Percentiles rank a stretch among this genome's conserved stretches.
These are phyloP conservation scores for Bothrops jararaca DNA, from an alignment of 2,113 vertebrate genomes.

Conservation along the genomic window DNA sequence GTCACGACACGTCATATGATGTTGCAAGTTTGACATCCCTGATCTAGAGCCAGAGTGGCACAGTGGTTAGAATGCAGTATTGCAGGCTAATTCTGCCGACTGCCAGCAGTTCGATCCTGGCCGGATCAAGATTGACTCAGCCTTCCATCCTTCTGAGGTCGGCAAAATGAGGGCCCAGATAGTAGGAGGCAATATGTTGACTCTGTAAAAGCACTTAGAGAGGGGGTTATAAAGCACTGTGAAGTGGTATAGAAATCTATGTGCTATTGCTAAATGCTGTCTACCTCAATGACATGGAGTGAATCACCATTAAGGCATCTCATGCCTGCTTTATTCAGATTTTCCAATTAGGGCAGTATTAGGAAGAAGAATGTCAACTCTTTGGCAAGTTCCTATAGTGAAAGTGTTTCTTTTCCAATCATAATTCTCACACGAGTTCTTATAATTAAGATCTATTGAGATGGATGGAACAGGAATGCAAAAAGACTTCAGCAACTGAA, in stretches of 20 bases:
- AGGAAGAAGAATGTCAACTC: not conserved
- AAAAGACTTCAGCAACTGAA: not conserved
- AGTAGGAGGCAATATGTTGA: not conserved
- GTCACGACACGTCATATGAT: too few relatives aligned
- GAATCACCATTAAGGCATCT: not conserved
- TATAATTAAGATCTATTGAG: not conserved
- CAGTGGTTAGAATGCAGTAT: not conserved
- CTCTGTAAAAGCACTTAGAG: not conserved
- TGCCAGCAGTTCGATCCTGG: not conserved
- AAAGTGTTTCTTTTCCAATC: not conserved
- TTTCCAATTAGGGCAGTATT: not conserved
- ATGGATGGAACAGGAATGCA: not conserved
- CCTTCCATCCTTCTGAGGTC: not conserved
- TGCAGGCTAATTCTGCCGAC: not conserved
- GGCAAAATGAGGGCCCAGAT: not conserved
- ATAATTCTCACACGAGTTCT: not conserved
- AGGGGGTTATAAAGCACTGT: not conserved
- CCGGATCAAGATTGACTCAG: not conserved
- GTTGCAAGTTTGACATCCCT: too few relatives aligned
- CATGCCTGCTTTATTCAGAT: not conserved
- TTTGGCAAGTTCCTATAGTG: not conserved
- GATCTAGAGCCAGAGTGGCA: not conserved
- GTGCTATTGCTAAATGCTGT: not conserved
- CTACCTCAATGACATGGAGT: not conserved
- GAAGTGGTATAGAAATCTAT: not conserved